A percentile compares a stretch with the other conserved stretches of the same genome.
These are phyloP conservation scores for Amiota minor DNA, from an alignment of 2,888 invertebrate genomes.

Conservation along the genomic window DNA sequence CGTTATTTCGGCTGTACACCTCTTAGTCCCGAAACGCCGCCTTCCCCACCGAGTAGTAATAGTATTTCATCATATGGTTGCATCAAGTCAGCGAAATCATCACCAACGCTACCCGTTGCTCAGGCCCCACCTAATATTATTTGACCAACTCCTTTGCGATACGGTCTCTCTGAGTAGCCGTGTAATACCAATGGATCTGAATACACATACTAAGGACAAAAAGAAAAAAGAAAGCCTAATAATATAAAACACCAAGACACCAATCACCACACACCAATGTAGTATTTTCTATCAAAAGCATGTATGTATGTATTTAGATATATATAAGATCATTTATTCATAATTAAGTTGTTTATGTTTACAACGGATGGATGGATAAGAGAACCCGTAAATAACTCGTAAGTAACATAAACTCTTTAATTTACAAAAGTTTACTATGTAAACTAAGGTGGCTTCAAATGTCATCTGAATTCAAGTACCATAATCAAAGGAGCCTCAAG, in stretches of 20 bases:
- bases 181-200: slow-evolving; percentile 45
- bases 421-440: too few species aligned
- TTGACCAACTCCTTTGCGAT: slow-evolving; percentile 74
- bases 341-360: too few species aligned
- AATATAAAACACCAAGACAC: not conserved
- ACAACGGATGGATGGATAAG: too few species aligned
- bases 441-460: too few species aligned
- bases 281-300: too few species aligned
- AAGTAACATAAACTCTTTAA: too few species aligned
- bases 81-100: slow-evolving; percentile 71
- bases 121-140: slow-evolving; percentile 72
- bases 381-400: too few species aligned
- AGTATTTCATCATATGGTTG: slow-evolving; percentile 70
- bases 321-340: too few species aligned
- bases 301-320: too few species aligned
- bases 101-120: slow-evolving; percentile 64
- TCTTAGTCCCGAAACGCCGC: slow-evolving; percentile 70
- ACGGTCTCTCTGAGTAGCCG: slow-evolving; percentile 72
- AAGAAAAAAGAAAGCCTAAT: not conserved
- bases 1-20: slow-evolving; percentile 71
- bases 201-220: slow-evolving; percentile 1
- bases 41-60: slow-evolving; percentile 73
- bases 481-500: too few species aligned
- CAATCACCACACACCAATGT: not conserved
- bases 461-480: too few species aligned